A percentile compares a stretch with the other conserved stretches of the same genome.
phyloP scores from a whole-genome alignment of 2,113 vertebrate species.

The Triplophysa dalaica region DNA sequence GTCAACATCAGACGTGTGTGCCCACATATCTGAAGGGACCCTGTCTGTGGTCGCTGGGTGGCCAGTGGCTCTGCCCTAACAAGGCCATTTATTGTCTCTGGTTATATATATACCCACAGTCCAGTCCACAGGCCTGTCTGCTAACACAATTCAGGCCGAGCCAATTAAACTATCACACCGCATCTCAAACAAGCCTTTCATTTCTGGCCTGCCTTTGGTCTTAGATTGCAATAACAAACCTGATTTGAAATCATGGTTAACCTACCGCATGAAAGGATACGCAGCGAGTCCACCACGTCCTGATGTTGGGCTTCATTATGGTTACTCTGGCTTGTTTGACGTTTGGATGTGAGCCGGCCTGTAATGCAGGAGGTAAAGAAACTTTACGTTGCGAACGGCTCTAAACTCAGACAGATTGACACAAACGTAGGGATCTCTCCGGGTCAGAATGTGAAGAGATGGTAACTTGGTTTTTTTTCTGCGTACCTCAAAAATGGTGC shows the following conservation, averaged over 20 bases:
- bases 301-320: constrained; percentile 58
- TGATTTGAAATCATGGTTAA: constrained; percentile 73
- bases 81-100: constrained; percentile 73
- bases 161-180: constrained; percentile 21
- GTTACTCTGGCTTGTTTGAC: constrained; percentile 56
- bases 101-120: constrained; percentile 72
- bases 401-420: neutral
- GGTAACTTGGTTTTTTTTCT: neutral
- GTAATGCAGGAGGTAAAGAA: constrained; percentile 12
- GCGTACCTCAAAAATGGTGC: too few relatives aligned
- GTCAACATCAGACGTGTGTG: constrained; percentile 70
- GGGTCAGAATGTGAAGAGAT: neutral
- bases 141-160: constrained; percentile 42
- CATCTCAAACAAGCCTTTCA: constrained; percentile 48
- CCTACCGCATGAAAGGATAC: constrained; percentile 64
- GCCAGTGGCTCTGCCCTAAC: constrained; percentile 63
- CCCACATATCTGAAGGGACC: constrained; percentile 72
- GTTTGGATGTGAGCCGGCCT: constrained; percentile 58
- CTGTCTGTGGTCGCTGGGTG: constrained; percentile 66
- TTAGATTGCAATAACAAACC: constrained; percentile 62
- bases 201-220: constrained; percentile 62
- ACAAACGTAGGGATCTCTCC: neutral
- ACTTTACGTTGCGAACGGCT: neutral
- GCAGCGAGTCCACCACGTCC: constrained; percentile 58
- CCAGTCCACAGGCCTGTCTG: constrained; percentile 47